Evolutionary conservation across 2,113 vertebrate genomes (phyloP).

Genomic region (Synchiropus splendidus): DNA sequence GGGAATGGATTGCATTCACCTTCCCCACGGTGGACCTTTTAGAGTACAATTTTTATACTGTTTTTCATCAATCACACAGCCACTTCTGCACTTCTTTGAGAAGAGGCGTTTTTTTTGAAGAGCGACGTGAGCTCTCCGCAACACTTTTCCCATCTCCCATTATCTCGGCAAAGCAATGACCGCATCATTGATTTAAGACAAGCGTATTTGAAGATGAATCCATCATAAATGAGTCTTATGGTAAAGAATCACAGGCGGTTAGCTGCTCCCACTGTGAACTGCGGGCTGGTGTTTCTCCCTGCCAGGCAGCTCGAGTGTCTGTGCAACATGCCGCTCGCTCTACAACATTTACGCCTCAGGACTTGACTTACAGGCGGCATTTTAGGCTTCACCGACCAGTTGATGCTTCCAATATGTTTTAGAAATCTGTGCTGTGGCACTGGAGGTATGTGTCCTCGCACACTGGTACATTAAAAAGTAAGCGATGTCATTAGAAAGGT

Average conservation of each 20-base stretch:
- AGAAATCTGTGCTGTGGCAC: constrained; percentile 45
- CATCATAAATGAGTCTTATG: constrained; percentile 39
- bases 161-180: constrained; percentile 1
- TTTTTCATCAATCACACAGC: too few relatives aligned
- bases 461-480: too few relatives aligned
- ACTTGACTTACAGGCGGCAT: constrained; percentile 25
- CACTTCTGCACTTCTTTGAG: too few relatives aligned
- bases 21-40: background rate
- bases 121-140: too few relatives aligned
- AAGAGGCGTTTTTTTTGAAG: too few relatives aligned
- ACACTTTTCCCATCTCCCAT: constrained; percentile 8
- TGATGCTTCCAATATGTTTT: constrained; percentile 36
- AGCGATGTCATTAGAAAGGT: too few relatives aligned
- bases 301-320: constrained; percentile 8
- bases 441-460: constrained; percentile 19
- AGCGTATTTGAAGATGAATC: constrained; percentile 22
- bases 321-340: constrained; percentile 4
- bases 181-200: constrained; percentile 29
- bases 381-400: constrained; percentile 38
- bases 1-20: background rate
- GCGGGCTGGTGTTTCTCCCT: constrained; percentile 9
- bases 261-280: constrained; percentile 15
- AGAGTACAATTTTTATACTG: background rate
- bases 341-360: constrained; percentile 33
- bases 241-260: constrained; percentile 23